Evolutionary conservation across 2,797 vertebrate species (phyloP).

Genomic region (Diplodus sargus): DNA sequence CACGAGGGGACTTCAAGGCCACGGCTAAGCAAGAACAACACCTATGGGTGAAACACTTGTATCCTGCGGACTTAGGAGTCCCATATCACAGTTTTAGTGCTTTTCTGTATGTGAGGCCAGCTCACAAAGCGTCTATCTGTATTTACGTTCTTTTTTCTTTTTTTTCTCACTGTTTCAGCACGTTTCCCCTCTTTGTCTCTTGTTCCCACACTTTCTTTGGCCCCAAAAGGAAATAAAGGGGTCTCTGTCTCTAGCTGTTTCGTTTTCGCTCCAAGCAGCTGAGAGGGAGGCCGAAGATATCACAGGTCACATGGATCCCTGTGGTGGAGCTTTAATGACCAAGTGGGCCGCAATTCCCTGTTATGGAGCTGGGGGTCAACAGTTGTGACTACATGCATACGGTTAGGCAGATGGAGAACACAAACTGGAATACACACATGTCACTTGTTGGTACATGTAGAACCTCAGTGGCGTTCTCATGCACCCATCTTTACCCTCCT

Average conservation of each 20-base stretch:
- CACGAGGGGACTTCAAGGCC: conserved; percentile 45
- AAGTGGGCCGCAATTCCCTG: conserved; percentile 63
- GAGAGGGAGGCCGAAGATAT: conserved; percentile 56
- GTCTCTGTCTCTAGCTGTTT: conserved; percentile 40
- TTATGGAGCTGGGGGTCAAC: conserved; percentile 64
- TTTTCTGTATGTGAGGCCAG: conserved; percentile 16
- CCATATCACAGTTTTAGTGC: conserved; percentile 9
- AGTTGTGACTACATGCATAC: conserved; percentile 39
- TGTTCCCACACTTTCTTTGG: conserved; percentile 71
- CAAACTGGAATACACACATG: conserved; percentile 43
- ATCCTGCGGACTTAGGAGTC: conserved; percentile 44
- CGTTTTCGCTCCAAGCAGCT: conserved; percentile 56
- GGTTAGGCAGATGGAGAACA: conserved; percentile 39
- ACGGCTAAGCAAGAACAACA: conserved; percentile 61
- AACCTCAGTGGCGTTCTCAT: conserved; percentile 28
- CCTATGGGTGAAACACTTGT: conserved; percentile 41
- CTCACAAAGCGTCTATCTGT: conserved; percentile 48
- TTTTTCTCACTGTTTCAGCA: conserved; percentile 25
- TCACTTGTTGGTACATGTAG: conserved; percentile 10
- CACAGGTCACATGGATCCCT: conserved; percentile 61
- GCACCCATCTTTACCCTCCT: conserved; percentile 30
- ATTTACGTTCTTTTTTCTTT: conserved; percentile 23
- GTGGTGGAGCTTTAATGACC: conserved; percentile 61
- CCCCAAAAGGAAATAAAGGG: conserved; percentile 60
- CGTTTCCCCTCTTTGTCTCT: conserved; percentile 39